Base-by-base conservation (phyloP, 2,888 invertebrate species). In the Coecobrya sp. region DNA sequence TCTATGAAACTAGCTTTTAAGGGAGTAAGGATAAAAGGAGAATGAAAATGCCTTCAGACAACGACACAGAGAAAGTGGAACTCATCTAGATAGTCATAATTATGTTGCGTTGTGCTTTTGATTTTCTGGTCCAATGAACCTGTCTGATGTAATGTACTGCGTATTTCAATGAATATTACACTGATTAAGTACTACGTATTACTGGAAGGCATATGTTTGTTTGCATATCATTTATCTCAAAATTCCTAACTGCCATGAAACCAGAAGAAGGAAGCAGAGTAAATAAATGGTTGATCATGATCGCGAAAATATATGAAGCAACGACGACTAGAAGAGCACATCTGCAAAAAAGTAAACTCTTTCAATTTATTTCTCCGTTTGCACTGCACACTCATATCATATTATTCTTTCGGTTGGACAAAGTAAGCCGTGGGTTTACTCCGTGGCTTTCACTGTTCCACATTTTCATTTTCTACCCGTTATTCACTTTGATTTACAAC, bases 211-310 rank as follows among this genome's bases (percentile, higher is more conserved):
- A 36, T 27, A n/a, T 81, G 25, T 81, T 81, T 81, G 81, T 81
- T 81, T 81, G n/a, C 55, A 81, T 81, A 81, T 52, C 52, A 81
- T 81, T 52, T 81, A 30, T 81, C 25, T 55, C 25, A 27, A 55
- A 81, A 81, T 4, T 3, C 13, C 5, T 76, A 76, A 42, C 19
- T 49, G 45, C 1, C 45, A 45, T 11, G 25, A 19, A 73, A 42
- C 42, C 73, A 36, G 36, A 36, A 36, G 36, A 36, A 73, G 8
- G n/a, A 42, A 73, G 19, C 19, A 19, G 16, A 42, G 42, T 10
- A 73, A 73, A n/a, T 36, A 45, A 73, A 73, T 42, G 7, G 45
- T 22, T 27, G 13, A 30, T 5, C 13, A 30, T 42, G 42, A 27
- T 16, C 13, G 27, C 36, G 30, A 27, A 30, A 65, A 10, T 52